Evolutionary conservation across 2,113 vertebrate species (phyloP).

Genomic region (Amazona guildingii): DNA sequence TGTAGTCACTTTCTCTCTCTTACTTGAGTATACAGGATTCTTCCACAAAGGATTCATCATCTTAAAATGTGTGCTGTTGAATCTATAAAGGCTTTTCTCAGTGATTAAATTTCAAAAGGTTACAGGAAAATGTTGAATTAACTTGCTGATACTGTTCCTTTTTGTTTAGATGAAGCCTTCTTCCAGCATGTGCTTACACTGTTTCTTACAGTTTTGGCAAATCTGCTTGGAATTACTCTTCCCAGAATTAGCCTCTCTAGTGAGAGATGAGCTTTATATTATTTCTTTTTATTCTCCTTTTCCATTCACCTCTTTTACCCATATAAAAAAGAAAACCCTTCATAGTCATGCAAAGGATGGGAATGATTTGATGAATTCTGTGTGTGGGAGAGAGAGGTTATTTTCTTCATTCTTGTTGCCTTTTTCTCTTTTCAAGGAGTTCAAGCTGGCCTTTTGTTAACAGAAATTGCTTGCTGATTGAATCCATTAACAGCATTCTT

Average conservation of each 20-base stretch:
- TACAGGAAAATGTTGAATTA: background rate
- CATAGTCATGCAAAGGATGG: background rate
- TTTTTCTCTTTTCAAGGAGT: constrained; percentile 3
- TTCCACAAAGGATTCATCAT: background rate
- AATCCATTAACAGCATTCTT: background rate
- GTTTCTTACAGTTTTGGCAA: background rate
- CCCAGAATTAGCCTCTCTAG: background rate
- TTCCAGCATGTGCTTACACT: background rate
- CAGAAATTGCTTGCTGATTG: constrained; percentile 31
- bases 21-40: background rate
- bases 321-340: background rate
- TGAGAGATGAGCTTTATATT: background rate
- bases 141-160: background rate
- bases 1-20: background rate
- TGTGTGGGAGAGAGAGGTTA: background rate
- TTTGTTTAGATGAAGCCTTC: background rate
- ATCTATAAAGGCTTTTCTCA: background rate
- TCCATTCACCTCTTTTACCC: background rate
- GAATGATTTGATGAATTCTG: background rate
- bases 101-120: background rate
- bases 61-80: background rate
- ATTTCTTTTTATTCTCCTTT: background rate
- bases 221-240: constrained; percentile 5
- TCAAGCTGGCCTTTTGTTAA: constrained; percentile 35
- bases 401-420: background rate